phyloP scores from a whole-genome alignment of 92 coral and sea anemone genomes.

The Parazoanthus swiftii region DNA sequence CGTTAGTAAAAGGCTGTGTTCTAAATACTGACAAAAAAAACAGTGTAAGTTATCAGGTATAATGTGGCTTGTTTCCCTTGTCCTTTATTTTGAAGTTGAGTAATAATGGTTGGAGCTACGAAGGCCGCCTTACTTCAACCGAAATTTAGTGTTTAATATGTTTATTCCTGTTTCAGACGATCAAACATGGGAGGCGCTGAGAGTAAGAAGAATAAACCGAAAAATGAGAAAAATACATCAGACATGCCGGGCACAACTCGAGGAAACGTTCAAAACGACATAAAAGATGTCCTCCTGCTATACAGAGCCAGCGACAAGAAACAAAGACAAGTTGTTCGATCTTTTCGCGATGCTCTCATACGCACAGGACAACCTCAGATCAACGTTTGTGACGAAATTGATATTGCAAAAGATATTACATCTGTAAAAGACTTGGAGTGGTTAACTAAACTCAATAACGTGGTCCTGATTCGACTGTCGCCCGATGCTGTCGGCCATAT shows the following conservation, averaged over 20 bases:
- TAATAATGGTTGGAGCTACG: background rate
- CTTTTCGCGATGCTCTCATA: constrained; percentile 81
- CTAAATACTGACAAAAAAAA: background rate
- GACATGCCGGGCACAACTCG: background rate
- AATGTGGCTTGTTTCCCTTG: no score
- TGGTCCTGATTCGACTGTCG: constrained; percentile 79
- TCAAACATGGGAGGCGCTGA: constrained; percentile 32
- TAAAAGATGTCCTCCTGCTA: constrained; percentile 66
- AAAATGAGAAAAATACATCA: background rate
- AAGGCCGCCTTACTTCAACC: background rate
- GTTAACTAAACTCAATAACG: constrained; percentile 70
- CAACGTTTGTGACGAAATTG: constrained; percentile 15
- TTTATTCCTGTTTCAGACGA: constrained; percentile 9
- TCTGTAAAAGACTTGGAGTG: constrained; percentile 57
- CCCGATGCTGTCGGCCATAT: constrained; percentile 63
- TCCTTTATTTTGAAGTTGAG: no score
- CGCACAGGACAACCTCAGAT: constrained; percentile 8
- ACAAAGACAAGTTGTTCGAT: constrained; percentile 57
- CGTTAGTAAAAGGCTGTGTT: background rate
- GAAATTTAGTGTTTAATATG: background rate
- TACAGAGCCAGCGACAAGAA: constrained; percentile 60
- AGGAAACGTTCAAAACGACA: constrained; percentile 24
- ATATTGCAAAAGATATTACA: constrained; percentile 13
- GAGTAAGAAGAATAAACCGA: constrained; percentile 21
- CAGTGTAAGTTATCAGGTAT: background rate